Conservation (phyloP, 2,797 vertebrate genomes). For the Eulemur albifrons region DNA sequence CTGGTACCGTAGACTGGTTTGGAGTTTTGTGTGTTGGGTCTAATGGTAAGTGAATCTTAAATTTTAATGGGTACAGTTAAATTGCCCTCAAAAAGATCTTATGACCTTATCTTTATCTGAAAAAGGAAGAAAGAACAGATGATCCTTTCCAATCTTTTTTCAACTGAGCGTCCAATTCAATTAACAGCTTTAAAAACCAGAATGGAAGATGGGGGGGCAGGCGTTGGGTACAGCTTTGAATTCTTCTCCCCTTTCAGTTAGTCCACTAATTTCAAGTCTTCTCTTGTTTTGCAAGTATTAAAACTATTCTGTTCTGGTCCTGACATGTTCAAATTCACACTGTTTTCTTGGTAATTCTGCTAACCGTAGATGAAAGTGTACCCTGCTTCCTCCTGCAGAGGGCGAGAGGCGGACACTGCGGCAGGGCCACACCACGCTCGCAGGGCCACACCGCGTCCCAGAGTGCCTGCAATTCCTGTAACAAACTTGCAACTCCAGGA, state of each 20-base stretch:
- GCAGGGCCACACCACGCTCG: no score
- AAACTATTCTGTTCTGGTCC: not conserved
- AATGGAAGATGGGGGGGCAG: not conserved
- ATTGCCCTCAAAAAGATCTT: not conserved
- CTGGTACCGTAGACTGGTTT: not conserved
- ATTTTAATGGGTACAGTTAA: not conserved
- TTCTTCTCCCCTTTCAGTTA: not conserved
- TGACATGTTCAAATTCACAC: not conserved
- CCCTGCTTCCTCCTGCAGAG: not conserved
- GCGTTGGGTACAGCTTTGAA: not conserved
- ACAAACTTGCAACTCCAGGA: not conserved
- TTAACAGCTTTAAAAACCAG: not conserved
- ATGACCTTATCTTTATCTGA: not conserved
- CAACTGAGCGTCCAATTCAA: not conserved
- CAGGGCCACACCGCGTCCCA: not conserved
- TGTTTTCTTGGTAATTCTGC: not conserved
- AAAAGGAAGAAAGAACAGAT: not conserved
- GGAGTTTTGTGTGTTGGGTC: not conserved
- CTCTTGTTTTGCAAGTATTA: not conserved
- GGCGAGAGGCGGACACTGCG: not conserved
- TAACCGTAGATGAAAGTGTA: not conserved
- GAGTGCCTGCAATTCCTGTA: not conserved
- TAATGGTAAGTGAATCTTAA: conserved; percentile 1
- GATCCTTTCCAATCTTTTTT: not conserved
- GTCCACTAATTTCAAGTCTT: not conserved